Base-by-base conservation (phyloP, 2,113 vertebrate genomes). In the Mesitornis unicolor region DNA sequence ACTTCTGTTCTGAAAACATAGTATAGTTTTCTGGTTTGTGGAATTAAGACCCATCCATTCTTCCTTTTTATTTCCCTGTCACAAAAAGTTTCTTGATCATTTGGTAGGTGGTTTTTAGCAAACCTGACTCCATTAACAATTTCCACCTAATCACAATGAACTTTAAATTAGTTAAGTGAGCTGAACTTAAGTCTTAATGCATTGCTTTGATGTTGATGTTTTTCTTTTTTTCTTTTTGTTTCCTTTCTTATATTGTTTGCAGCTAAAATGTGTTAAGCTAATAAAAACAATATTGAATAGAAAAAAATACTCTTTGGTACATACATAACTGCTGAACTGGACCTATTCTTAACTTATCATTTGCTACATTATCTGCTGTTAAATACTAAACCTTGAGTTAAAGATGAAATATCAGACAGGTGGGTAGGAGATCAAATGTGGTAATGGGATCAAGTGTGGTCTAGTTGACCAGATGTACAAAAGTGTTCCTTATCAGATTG, bases 391-490 rank as follows among this genome's bases (percentile, higher is more conserved):
- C 15, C 11, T 60, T 84, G 73, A 69, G 9, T 54, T 50, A 84
- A 63, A 77, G 25, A 40, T 26, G 31, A 60, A 93, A 36, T 14
- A 68, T 24, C 26, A 57, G n/a, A 40, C 20, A 63, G 12, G 8
- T 15, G 11, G 13, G 15, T 47, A 3, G 4, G 13, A 10, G 9
- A 63, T 36, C 76, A 67, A 81, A 56, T 29, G 2, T 13, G 18
- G 18, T 53, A 76, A 65, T 0, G 3, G 19, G 13, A 31, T 67
- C 17, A 63, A 9, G 2, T 14, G 15, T 22, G 3, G 1, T 36
- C 61, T 59, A 42, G 11, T 13, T 73, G 64, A 47, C 25, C 1
- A 2, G 35, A 45, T 25, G 28, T 43, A 63, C 6, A 28, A n/a
- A 75, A 26, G 6, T 1, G 0, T 45, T 80, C 4, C 8, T 40